Evolutionary conservation across 1,140 invertebrate genomes (phyloP).

Genomic region (Aphis gossypii): DNA sequence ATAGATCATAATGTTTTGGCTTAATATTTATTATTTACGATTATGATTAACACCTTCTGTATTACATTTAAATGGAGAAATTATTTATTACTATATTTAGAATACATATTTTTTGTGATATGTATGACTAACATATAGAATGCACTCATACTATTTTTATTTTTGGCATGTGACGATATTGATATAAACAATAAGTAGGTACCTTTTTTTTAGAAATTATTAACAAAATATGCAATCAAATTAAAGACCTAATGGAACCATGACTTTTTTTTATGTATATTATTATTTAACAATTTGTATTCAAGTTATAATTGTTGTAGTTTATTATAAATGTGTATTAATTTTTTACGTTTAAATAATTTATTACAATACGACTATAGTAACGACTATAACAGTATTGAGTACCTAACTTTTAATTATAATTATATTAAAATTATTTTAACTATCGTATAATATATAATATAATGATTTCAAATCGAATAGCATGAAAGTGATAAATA

Average conservation of each 20-base stretch:
- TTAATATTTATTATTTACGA: not conserved
- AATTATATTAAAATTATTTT: not conserved
- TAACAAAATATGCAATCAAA: not conserved
- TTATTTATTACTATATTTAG: not conserved
- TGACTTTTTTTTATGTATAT: not conserved
- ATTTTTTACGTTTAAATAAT: not conserved
- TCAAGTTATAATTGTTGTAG: not conserved
- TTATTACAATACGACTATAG: not conserved
- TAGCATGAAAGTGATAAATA: conserved; percentile 26
- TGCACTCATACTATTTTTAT: not conserved
- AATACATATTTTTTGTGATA: not conserved
- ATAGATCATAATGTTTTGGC: not conserved
- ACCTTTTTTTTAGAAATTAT: not conserved
- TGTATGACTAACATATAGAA: not conserved
- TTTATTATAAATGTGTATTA: no score
- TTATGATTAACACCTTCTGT: not conserved
- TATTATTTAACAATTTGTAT: not conserved
- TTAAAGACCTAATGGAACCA: not conserved
- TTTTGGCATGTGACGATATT: not conserved
- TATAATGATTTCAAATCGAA: conserved; percentile 11
- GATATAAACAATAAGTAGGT: not conserved
- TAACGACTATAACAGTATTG: not conserved
- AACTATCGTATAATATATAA: not conserved
- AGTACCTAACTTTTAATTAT: not conserved
- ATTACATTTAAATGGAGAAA: not conserved